Conservation (phyloP, 2,888 invertebrate genomes). For the Lapara coniferarum region DNA sequence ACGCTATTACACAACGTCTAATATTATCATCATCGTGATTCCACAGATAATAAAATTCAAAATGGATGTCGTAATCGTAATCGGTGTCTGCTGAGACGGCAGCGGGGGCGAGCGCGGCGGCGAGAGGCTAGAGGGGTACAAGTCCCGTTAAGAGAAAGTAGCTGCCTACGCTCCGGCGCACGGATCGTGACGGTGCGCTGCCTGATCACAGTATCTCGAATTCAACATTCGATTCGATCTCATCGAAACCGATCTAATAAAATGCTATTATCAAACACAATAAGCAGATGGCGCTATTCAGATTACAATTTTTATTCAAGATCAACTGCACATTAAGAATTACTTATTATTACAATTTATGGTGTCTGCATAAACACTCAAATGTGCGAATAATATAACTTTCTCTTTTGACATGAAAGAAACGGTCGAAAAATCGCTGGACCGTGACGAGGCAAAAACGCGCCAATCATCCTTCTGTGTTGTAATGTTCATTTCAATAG, state of each 20-base stretch:
- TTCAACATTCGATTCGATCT: slow-evolving; percentile 63
- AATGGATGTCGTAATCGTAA: slow-evolving; percentile 72
- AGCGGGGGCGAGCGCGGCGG: slow-evolving; percentile 42
- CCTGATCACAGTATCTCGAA: slow-evolving; percentile 59
- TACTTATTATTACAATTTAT: neutral
- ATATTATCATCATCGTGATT: slow-evolving; percentile 60
- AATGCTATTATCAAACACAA: slow-evolving; percentile 46
- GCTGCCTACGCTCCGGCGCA: slow-evolving; percentile 73
- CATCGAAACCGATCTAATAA: slow-evolving; percentile 57
- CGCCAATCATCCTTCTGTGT: slow-evolving; percentile 57
- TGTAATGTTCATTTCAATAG: slow-evolving; percentile 42
- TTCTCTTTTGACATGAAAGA: slow-evolving; percentile 56
- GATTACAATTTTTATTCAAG: slow-evolving; percentile 38
- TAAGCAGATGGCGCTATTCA: slow-evolving; percentile 36
- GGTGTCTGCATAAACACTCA: neutral
- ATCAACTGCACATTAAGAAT: slow-evolving; percentile 30
- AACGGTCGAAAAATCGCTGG: slow-evolving; percentile 53
- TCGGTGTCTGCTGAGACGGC: slow-evolving; percentile 52
- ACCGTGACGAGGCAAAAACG: slow-evolving; percentile 52
- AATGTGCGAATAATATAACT: slow-evolving; percentile 37
- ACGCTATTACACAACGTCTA: slow-evolving; percentile 60
- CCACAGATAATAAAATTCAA: slow-evolving; percentile 69
- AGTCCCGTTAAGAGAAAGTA: slow-evolving; percentile 83
- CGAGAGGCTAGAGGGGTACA: slow-evolving; percentile 48
- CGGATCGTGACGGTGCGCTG: slow-evolving; percentile 64